A percentile compares a stretch with the other conserved stretches of the same genome.
phyloP scores from a whole-genome alignment of 92 coral and sea anemone species.

The Palythoa heliodiscus region DNA sequence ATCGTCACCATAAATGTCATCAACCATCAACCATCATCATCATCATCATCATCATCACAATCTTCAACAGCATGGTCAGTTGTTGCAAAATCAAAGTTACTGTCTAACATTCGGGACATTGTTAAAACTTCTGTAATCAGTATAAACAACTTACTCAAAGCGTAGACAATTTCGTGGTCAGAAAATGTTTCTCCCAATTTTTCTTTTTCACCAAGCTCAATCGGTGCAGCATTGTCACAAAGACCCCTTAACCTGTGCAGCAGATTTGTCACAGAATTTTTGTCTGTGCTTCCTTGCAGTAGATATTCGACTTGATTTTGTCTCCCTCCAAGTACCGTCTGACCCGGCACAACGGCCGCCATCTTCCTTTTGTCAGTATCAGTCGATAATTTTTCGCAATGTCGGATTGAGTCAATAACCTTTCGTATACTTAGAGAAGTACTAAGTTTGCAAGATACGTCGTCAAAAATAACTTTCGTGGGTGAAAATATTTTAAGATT shows the following conservation, averaged over 20 bases:
- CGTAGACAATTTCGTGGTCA: slow-evolving; percentile 88
- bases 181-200: slow-evolving; percentile 71
- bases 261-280: slow-evolving; percentile 73
- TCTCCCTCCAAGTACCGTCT: slow-evolving; percentile 46
- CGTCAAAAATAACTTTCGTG: neutral
- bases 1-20: too few relatives aligned
- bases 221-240: slow-evolving; percentile 83
- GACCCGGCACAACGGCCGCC: slow-evolving; percentile 39
- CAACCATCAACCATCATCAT: too few relatives aligned
- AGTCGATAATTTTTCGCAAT: slow-evolving; percentile 28
- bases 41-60: too few relatives aligned
- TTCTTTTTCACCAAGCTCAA: slow-evolving; percentile 39
- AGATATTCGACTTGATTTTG: slow-evolving; percentile 93
- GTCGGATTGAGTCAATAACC: neutral
- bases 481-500: neutral
- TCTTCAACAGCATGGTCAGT: too few relatives aligned
- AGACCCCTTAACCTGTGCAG: slow-evolving; percentile 86
- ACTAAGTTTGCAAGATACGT: neutral
- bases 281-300: slow-evolving; percentile 87
- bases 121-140: too few relatives aligned
- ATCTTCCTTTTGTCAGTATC: neutral
- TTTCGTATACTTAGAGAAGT: neutral
- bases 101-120: too few relatives aligned
- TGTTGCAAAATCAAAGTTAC: too few relatives aligned
- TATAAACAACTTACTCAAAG: slow-evolving; percentile 63